phyloP scores from a whole-genome alignment of 2,113 vertebrate genomes.

The Phodopus roborovskii region DNA sequence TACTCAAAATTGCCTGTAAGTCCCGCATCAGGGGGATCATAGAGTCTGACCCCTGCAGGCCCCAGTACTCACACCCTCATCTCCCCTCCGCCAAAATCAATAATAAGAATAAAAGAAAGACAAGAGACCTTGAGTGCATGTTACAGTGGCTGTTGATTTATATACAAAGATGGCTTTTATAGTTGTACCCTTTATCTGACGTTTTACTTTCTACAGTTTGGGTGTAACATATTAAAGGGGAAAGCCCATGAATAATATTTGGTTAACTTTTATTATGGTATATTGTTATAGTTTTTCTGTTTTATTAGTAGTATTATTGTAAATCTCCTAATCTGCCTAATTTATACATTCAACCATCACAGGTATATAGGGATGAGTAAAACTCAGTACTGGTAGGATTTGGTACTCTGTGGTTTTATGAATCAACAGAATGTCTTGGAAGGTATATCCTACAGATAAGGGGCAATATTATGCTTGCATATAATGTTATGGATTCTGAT shows the following conservation, averaged over 20 bases:
- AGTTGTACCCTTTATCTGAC: background rate
- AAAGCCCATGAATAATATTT: background rate
- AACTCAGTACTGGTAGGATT: background rate
- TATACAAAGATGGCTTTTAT: background rate
- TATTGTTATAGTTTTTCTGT: background rate
- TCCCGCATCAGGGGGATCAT: too few relatives aligned
- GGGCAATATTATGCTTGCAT: background rate
- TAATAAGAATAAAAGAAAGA: background rate
- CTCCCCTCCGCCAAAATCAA: too few relatives aligned
- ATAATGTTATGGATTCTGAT: background rate
- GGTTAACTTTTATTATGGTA: background rate
- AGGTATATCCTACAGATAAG: background rate
- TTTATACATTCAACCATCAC: background rate
- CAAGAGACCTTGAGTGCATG: background rate
- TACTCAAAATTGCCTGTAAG: background rate
- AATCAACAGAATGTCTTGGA: background rate
- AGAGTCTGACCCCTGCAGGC: background rate
- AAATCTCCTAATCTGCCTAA: background rate
- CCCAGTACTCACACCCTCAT: background rate
- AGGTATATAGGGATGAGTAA: background rate
- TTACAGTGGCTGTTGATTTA: too few relatives aligned
- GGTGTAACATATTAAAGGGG: background rate
- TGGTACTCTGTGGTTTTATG: background rate
- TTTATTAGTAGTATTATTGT: background rate
- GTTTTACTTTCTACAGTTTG: background rate